Evolutionary conservation across 1,140 invertebrate species (phyloP).

Genomic region (Cotesia typhae): DNA sequence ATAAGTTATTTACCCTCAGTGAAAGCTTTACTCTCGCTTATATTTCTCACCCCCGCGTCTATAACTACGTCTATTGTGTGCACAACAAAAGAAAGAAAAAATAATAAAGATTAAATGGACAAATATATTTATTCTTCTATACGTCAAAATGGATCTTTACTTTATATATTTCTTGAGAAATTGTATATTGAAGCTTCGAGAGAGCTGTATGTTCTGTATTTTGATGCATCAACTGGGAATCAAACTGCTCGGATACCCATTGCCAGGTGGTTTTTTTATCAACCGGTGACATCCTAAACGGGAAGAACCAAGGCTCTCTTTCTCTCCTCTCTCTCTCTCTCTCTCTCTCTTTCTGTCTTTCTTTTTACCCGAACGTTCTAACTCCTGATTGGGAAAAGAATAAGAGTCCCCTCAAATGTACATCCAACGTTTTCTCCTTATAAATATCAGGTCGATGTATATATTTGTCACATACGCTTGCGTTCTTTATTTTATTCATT

Average conservation of each 20-base stretch:
- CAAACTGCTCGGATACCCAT: neutral
- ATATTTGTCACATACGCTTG: neutral
- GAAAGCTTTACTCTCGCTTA: conserved; percentile 7
- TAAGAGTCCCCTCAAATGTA: neutral
- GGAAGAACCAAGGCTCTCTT: conserved; percentile 19
- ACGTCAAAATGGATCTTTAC: no score
- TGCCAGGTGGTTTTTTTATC: conserved; percentile 23
- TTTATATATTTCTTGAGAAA: no score
- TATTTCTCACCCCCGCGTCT: neutral
- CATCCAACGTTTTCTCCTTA: conserved; percentile 5
- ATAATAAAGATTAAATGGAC: neutral
- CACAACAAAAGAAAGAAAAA: neutral
- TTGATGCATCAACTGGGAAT: neutral
- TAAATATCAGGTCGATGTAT: conserved; percentile 15
- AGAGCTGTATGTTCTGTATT: conserved; percentile 5
- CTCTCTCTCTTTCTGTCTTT: conserved; percentile 9
- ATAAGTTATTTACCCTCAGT: conserved; percentile 19
- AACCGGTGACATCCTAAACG: conserved; percentile 13
- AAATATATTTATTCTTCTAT: no score
- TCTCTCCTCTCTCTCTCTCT: conserved; percentile 18
- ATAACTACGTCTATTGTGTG: neutral
- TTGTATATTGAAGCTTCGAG: no score
- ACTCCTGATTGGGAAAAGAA: conserved; percentile 24
- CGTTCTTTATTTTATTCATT: neutral
- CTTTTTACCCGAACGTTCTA: conserved; percentile 14